Evolutionary conservation across 2,888 invertebrate species (phyloP), one percentile per base, ranked within the genome.

Genomic region (Ernsta delagoae): DNA sequence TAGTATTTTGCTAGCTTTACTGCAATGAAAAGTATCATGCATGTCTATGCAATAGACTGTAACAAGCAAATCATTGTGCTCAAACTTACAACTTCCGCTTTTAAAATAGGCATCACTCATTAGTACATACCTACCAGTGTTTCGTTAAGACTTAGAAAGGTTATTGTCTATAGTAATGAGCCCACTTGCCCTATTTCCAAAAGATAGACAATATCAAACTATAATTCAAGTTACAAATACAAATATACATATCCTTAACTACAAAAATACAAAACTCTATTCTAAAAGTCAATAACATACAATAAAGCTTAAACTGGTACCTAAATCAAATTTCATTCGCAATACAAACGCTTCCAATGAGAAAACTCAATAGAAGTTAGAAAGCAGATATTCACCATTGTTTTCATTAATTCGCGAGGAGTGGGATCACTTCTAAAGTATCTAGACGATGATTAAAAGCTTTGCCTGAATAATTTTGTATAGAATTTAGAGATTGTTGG

Each of bases 391-490:
- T 43, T 16, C 50, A n/a, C 6, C 24, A 34, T 62, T 62, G 50
- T 62, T 62, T 48, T 12, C 50, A 62, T 62, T 62, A 50, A 48
- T 50, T 62, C 61, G 16, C 12, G 12, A 36, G 50, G 61, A 50
- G 8, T 11, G 36, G 11, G 36, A 62, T 62, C 50, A 50, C 61
- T 50, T 50, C 48, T 36, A 62, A 62, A 62, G 50, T 62, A 62
- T 50, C 34, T 34, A 62, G 61, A 62, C 61, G 61, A 50, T 62
- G 39, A 62, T 62, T 62, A 62, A 62, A 39, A 39, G 61, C 36
- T 61, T 61, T 61, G 48, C 62, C 34, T 36, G 62, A 62, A 36
- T 62, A 62, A 62, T 48, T 62, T 50, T 50, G 62, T 50, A 50
- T 48, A 9, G 62, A 45, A 60, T 60, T 60, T 11, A 48, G 6